These are phyloP conservation scores for Mythimna pallens DNA, from an alignment of 2,888 invertebrate species.

Conservation along the genomic window DNA sequence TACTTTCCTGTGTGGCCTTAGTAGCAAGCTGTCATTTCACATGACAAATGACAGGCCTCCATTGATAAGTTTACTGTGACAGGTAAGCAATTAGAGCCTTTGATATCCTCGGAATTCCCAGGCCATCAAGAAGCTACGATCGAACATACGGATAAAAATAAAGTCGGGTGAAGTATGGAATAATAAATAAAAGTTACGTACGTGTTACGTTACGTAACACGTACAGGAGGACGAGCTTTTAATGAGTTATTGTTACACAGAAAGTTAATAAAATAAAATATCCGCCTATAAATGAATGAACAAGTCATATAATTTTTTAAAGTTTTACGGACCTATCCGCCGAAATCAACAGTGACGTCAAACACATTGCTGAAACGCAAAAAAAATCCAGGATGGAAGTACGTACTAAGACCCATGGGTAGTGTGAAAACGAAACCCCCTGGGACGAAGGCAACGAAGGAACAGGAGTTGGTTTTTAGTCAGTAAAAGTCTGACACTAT, in stretches of 20 bases:
- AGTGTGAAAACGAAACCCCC: no score
- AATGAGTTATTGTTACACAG: slow-evolving; percentile 7
- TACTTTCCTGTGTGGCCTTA: slow-evolving; percentile 11
- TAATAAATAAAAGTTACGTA: slow-evolving; percentile 8
- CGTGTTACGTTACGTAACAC: slow-evolving; percentile 16
- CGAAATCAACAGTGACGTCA: no score
- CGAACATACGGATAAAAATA: slow-evolving; percentile 25
- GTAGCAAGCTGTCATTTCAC: slow-evolving; percentile 34
- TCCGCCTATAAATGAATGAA: no score
- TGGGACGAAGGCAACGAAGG: no score
- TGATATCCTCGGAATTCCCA: slow-evolving; percentile 4
- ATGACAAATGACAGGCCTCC: slow-evolving; percentile 15
- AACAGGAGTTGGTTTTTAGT: no score
- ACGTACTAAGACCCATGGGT: no score
- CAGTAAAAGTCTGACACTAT: no score
- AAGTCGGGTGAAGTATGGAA: slow-evolving; percentile 10
- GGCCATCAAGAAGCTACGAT: slow-evolving; percentile 16
- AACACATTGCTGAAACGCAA: no score
- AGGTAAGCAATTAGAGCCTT: slow-evolving; percentile 18
- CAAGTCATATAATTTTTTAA: no score
- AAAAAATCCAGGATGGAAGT: no score
- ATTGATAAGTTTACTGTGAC: background rate
- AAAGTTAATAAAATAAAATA: no score
- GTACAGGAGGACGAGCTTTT: slow-evolving; percentile 21
- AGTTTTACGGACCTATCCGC: no score